Evolutionary conservation across 1,140 invertebrate species (phyloP).

Genomic region (Tetragonula clypearis): DNA sequence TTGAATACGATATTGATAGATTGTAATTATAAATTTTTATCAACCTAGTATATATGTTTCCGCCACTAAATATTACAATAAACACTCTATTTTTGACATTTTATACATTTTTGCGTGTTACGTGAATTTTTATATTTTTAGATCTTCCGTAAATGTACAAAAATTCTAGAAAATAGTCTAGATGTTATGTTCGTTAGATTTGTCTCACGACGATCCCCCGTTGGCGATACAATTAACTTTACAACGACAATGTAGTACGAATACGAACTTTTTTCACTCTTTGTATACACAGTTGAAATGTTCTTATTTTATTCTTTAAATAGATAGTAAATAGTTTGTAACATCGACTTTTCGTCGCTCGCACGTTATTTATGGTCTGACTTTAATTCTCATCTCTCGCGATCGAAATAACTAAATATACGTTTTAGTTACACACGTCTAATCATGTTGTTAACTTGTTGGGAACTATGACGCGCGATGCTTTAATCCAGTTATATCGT

Average conservation of each 20-base stretch:
- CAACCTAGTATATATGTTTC: too few species aligned
- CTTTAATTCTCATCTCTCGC: slow-evolving; percentile 21
- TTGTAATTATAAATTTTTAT: too few species aligned
- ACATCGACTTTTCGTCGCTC: background rate
- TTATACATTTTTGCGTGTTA: too few species aligned
- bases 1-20: background rate
- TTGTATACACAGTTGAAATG: background rate
- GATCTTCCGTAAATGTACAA: too few species aligned
- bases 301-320: background rate
- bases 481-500: background rate
- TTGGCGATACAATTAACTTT: background rate
- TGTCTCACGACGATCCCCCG: background rate
- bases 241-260: background rate
- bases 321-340: too few species aligned
- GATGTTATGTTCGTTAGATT: background rate
- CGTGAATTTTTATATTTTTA: too few species aligned
- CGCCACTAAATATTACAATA: too few species aligned
- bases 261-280: background rate
- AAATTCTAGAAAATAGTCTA: too few species aligned
- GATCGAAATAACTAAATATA: background rate
- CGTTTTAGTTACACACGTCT: slow-evolving; percentile 8
- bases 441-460: background rate
- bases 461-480: background rate
- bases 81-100: too few species aligned
- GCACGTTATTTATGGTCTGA: background rate